Evolutionary conservation across 2,113 vertebrate genomes (phyloP).

Genomic region (Athene noctua): DNA sequence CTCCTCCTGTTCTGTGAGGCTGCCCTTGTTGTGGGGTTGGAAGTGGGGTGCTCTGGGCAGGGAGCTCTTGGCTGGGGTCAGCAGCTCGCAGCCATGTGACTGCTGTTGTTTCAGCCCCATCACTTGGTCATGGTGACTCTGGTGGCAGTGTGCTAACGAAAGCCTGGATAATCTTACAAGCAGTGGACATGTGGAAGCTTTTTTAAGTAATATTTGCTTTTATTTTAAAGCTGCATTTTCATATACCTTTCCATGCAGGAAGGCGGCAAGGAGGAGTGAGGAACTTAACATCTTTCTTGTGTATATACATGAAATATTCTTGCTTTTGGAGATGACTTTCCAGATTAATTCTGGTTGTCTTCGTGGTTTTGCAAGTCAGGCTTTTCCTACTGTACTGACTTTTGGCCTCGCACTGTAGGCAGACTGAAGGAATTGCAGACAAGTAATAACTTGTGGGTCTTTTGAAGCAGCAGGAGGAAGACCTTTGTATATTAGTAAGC

Average conservation of each 20-base stretch:
- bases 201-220: not conserved
- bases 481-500: not conserved
- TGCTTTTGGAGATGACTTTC: not conserved
- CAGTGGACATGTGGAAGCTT: not conserved
- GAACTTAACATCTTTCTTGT: too few species aligned
- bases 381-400: not conserved
- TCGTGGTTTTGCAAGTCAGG: not conserved
- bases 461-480: not conserved
- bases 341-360: not conserved
- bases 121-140: not conserved
- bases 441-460: not conserved
- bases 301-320: not conserved
- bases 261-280: not conserved
- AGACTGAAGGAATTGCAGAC: not conserved
- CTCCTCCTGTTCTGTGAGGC: not conserved
- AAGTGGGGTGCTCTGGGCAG: not conserved
- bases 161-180: too few species aligned
- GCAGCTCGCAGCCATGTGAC: accelerated
- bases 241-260: not conserved
- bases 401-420: not conserved
- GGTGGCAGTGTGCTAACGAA: not conserved
- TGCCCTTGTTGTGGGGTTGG: accelerated
- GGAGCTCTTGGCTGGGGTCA: accelerated
- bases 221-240: not conserved
- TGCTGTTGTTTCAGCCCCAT: not conserved